Evolutionary conservation across 1,140 invertebrate species (phyloP).

Genomic region (Meloidogyne hapla): DNA sequence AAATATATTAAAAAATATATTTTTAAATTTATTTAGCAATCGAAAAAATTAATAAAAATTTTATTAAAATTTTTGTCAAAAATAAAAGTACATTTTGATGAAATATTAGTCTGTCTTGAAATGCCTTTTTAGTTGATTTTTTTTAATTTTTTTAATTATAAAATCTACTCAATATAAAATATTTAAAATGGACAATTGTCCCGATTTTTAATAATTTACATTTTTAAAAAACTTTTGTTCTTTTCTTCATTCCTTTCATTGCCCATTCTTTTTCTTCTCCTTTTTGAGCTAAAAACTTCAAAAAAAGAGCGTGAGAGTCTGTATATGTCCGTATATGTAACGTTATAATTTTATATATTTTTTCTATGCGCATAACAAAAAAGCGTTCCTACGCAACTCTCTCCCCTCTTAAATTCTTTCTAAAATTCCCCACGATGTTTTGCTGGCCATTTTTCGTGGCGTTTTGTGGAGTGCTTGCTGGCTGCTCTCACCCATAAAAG

Average conservation of each 20-base stretch:
- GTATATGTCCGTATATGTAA: not conserved
- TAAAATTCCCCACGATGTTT: not conserved
- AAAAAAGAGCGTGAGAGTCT: not conserved
- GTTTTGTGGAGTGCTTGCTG: not conserved
- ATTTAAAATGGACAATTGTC: not conserved
- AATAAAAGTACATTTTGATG: no score
- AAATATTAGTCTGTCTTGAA: no score
- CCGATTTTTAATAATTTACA: not conserved
- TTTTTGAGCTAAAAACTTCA: not conserved
- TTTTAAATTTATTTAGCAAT: no score
- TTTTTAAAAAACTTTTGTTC: not conserved
- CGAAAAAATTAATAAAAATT: no score
- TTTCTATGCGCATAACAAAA: not conserved
- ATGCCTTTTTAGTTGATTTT: no score
- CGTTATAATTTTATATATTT: not conserved
- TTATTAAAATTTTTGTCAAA: no score
- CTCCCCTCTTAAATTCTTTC: not conserved
- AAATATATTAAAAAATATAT: no score
- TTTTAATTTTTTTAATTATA: no score
- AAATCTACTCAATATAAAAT: no score
- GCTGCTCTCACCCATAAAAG: not conserved
- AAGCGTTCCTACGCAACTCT: conserved; percentile 5
- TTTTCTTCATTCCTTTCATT: not conserved
- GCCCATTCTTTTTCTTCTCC: no score
- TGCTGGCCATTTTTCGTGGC: conserved; percentile 4